Evolutionary conservation across 2,888 invertebrate genomes (phyloP).

Genomic region (Himalopsyche tibetana): DNA sequence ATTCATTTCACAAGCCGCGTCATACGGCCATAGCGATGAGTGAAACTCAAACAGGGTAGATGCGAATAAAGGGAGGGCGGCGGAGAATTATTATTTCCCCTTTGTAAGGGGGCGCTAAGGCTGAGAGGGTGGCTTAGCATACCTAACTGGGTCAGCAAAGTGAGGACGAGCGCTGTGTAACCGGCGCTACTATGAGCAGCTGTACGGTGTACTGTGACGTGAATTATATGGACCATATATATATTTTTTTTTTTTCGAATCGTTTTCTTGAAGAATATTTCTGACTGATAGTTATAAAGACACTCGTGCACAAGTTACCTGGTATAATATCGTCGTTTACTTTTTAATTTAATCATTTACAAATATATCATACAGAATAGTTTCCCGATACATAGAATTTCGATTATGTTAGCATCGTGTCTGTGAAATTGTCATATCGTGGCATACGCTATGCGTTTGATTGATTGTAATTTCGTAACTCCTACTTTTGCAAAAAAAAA

Average conservation of each 20-base stretch:
- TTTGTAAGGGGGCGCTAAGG: neutral
- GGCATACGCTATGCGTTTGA: too few species aligned
- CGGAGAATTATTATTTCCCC: constrained; percentile 28
- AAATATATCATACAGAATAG: too few species aligned
- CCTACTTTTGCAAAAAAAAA: too few species aligned
- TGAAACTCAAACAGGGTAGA: constrained; percentile 8
- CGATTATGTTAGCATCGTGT: too few species aligned
- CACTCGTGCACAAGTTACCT: too few species aligned
- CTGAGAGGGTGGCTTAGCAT: constrained; percentile 15
- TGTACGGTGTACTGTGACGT: neutral
- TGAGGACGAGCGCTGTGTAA: constrained; percentile 8
- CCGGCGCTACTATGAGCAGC: constrained; percentile 6
- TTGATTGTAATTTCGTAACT: too few species aligned
- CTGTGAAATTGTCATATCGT: too few species aligned
- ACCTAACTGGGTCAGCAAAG: constrained; percentile 28
- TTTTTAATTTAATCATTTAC: too few species aligned
- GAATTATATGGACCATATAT: neutral
- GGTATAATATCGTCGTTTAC: too few species aligned
- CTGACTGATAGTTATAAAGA: too few species aligned
- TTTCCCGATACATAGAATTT: too few species aligned
- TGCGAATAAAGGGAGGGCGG: neutral
- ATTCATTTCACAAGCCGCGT: constrained; percentile 14
- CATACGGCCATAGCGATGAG: constrained; percentile 43
- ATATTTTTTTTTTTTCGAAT: neutral
- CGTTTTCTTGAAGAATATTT: too few species aligned